Conservation (phyloP, 2,113 vertebrate species). For the Meles meles region DNA sequence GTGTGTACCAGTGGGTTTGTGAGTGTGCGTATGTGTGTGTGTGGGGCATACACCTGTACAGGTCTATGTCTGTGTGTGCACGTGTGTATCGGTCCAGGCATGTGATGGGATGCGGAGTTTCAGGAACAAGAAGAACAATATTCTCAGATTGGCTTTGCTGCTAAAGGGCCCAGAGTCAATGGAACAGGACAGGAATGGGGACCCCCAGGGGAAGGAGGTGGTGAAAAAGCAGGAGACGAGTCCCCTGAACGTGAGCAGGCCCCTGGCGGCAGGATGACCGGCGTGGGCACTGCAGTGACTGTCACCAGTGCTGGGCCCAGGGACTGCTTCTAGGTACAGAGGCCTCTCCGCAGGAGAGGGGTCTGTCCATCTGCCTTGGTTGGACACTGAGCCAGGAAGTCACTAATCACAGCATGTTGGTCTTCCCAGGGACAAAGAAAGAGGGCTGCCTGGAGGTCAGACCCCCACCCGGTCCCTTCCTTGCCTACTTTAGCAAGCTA, state of each 20-base stretch:
- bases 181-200: neutral
- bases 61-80: neutral
- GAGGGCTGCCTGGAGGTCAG: neutral
- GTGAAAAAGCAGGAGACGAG: neutral
- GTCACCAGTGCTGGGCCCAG: neutral
- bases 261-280: neutral
- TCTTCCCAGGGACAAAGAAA: neutral
- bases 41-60: neutral
- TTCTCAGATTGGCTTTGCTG: neutral
- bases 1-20: neutral
- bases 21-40: neutral
- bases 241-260: neutral
- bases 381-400: neutral
- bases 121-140: neutral
- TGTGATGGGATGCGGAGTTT: neutral
- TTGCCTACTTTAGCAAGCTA: conserved; percentile 19
- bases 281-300: neutral
- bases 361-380: neutral
- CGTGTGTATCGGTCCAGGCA: neutral
- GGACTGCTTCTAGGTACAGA: neutral
- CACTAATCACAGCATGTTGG: neutral
- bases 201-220: neutral
- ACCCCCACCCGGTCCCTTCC: rapidly evolving
- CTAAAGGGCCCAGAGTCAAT: neutral
- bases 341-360: neutral